Conservation (phyloP, 1,140 invertebrate genomes). For the Micrasema longulum region DNA sequence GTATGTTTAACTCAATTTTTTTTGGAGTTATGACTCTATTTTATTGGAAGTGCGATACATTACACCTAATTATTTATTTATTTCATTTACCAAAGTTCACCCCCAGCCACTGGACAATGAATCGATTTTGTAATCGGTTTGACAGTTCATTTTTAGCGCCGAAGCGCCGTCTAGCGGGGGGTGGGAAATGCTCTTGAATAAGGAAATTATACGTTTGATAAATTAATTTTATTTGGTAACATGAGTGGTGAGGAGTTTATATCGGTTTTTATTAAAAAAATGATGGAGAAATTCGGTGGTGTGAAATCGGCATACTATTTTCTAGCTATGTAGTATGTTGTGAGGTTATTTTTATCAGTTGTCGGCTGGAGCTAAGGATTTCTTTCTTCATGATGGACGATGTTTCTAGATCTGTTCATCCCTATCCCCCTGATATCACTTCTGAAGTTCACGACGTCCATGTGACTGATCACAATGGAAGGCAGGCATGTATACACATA, state of each 20-base stretch:
- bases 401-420: constrained; percentile 31
- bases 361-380: background rate
- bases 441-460: constrained; percentile 51
- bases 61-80: too few species aligned
- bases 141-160: constrained; percentile 25
- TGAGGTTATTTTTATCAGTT: constrained; percentile 13
- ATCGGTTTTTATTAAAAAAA: constrained; percentile 3
- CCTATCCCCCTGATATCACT: constrained; percentile 42
- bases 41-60: too few species aligned
- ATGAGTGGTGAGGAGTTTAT: background rate
- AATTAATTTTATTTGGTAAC: background rate
- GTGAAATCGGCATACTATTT: background rate
- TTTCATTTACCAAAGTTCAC: too few species aligned
- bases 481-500: constrained; percentile 44
- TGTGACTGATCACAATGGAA: constrained; percentile 48
- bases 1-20: too few species aligned
- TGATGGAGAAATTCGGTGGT: background rate
- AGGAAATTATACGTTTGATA: constrained; percentile 6
- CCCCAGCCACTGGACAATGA: background rate
- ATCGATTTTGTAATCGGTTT: constrained; percentile 32
- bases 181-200: constrained; percentile 5
- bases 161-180: constrained; percentile 37
- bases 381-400: constrained; percentile 45
- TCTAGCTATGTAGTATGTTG: constrained; percentile 21
- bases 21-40: too few species aligned